These are phyloP conservation scores for Drosophila cardini DNA, from an alignment of 1,140 invertebrate genomes.

Conservation along the genomic window DNA sequence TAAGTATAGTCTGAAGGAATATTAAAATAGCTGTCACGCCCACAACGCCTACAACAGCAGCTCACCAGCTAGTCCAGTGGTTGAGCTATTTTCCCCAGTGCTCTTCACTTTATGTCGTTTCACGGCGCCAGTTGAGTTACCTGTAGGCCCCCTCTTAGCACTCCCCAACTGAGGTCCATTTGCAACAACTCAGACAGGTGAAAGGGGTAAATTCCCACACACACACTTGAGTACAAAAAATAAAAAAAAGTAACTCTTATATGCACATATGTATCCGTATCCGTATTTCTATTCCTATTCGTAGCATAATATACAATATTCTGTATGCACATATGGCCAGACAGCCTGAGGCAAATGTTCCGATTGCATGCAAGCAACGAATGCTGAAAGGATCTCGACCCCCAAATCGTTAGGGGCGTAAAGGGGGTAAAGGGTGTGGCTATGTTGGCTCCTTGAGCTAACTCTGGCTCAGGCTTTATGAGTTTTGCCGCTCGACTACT, in stretches of 20 bases:
- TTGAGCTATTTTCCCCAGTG: conserved; percentile 13
- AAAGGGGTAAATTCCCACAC: conserved; percentile 30
- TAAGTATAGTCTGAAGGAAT: conserved; percentile 40
- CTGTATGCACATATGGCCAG: conserved; percentile 43
- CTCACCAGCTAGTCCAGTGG: conserved; percentile 22
- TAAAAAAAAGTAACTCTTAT: conserved; percentile 25
- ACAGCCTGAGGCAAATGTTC: conserved; percentile 64
- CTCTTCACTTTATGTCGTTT: conserved; percentile 19
- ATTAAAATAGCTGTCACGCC: conserved; percentile 46
- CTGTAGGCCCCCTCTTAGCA: neutral
- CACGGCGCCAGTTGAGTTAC: conserved; percentile 32
- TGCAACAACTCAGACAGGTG: conserved; percentile 42
- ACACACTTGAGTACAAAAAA: conserved; percentile 9
- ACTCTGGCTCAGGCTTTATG: conserved; percentile 43
- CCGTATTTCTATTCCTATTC: neutral
- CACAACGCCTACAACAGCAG: conserved; percentile 6
- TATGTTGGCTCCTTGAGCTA: conserved; percentile 23
- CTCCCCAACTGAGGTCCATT: conserved; percentile 31
- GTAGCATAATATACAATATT: conserved; percentile 12
- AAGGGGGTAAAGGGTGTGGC: neutral
- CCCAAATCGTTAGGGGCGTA: neutral
- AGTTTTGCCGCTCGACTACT: conserved; percentile 46
- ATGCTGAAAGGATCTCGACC: conserved; percentile 49
- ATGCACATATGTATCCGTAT: conserved; percentile 18
- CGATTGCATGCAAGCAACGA: conserved; percentile 67